A percentile compares a stretch with the other conserved stretches of the same genome.
Evolutionary conservation across 2,797 vertebrate species (phyloP).

Genomic region (Neosilurus mollespiculum): DNA sequence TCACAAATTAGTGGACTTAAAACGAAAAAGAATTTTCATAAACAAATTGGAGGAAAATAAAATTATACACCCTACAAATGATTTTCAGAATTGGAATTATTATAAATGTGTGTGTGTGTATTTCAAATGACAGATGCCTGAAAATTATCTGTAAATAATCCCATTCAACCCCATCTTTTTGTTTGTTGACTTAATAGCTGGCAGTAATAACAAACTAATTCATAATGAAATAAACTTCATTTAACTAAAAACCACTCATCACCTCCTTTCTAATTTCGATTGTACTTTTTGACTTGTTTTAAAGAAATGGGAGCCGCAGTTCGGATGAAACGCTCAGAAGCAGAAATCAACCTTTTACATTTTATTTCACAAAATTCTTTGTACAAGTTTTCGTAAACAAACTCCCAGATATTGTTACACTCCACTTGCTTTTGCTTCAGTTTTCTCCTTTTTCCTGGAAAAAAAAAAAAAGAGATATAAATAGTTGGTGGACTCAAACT

Average conservation of each 20-base stretch:
- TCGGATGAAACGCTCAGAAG: neutral
- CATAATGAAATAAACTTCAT: neutral
- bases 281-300: neutral
- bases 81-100: too few species aligned
- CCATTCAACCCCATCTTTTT: neutral
- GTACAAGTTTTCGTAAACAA: neutral
- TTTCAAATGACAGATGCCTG: too few species aligned
- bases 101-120: too few species aligned
- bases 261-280: neutral
- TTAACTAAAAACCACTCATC: neutral
- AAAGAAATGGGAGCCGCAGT: neutral
- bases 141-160: too few species aligned
- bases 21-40: too few species aligned
- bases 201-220: neutral
- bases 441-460: slow-evolving; percentile 40
- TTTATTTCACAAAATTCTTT: slow-evolving; percentile 30
- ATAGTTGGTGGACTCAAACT: neutral
- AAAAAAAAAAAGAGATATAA: neutral
- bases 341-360: neutral
- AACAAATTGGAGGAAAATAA: too few species aligned
- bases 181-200: neutral
- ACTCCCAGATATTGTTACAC: slow-evolving; percentile 24
- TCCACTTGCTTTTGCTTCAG: neutral
- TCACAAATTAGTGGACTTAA: too few species aligned
- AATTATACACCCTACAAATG: too few species aligned